Percentiles rank a stretch among this genome's conserved stretches.
Evolutionary conservation across 2,888 invertebrate species (phyloP).

Genomic region (Thelaira solivaga): DNA sequence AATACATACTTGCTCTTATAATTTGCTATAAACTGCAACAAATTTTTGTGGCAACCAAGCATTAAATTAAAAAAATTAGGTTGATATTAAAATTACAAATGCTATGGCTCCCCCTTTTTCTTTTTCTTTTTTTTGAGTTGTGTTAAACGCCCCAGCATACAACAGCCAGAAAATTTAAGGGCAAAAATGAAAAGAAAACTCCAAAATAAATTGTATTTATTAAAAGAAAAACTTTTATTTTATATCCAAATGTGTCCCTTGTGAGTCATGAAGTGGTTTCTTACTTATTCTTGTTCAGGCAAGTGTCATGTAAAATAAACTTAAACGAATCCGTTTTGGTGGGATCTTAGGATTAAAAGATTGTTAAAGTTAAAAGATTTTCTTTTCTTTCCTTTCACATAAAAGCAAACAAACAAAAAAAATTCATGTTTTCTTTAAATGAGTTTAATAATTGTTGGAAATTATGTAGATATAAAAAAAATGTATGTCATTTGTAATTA

Average conservation of each 20-base stretch:
- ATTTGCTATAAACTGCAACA: constrained; percentile 63
- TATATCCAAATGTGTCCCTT: constrained; percentile 32
- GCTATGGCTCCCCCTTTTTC: constrained; percentile 13
- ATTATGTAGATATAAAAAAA: too few species aligned
- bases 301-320: not conserved
- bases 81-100: constrained; percentile 18
- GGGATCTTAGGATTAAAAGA: not conserved
- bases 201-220: not conserved
- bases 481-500: too few species aligned
- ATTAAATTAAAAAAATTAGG: constrained; percentile 63
- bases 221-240: constrained; percentile 15
- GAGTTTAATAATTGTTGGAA: too few species aligned
- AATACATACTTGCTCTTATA: constrained; percentile 49
- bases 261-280: constrained; percentile 27
- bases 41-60: constrained; percentile 64
- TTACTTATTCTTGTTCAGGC: too few species aligned
- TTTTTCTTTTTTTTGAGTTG: too few species aligned
- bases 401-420: too few species aligned
- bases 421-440: too few species aligned
- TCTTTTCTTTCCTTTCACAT: too few species aligned
- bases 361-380: not conserved
- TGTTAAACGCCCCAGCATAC: too few species aligned
- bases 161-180: too few species aligned
- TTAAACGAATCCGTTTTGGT: constrained; percentile 4
- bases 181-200: constrained; percentile 1